Evolutionary conservation across 2,113 vertebrate species (phyloP).

Genomic region (Nyctereutes procyonoides): DNA sequence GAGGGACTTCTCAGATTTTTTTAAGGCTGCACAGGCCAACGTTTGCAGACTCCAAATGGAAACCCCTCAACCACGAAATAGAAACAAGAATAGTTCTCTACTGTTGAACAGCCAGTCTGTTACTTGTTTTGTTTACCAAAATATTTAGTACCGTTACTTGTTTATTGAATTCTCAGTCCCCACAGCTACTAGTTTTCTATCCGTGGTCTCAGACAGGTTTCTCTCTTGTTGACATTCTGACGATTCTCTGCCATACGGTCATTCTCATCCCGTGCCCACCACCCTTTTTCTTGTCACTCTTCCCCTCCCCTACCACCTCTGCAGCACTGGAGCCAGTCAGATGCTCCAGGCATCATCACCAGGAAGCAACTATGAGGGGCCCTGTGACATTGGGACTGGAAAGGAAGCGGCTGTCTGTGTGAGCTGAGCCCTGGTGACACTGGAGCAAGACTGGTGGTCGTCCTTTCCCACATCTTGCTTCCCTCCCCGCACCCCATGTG

Average conservation of each 20-base stretch:
- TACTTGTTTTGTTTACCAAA: conserved; percentile 50
- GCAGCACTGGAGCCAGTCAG: neutral
- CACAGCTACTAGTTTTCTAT: neutral
- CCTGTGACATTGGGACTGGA: neutral
- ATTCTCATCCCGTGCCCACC: neutral
- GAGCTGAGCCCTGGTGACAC: neutral
- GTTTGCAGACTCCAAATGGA: neutral
- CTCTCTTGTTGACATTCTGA: neutral
- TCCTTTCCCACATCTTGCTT: neutral
- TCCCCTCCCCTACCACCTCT: accelerated
- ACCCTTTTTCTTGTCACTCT: neutral
- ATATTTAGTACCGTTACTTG: neutral
- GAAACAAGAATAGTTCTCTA: neutral
- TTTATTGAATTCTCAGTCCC: neutral
- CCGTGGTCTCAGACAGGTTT: neutral
- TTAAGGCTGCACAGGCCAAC: conserved; percentile 41
- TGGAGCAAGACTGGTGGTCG: neutral
- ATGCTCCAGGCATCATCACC: accelerated
- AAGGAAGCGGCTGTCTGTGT: neutral
- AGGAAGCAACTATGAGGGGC: neutral
- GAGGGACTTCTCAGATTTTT: neutral
- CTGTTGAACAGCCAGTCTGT: neutral
- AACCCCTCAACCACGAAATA: neutral
- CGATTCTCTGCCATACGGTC: neutral
- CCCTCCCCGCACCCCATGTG: neutral